Conservation (phyloP, 1,140 invertebrate species). For the Bombyx mori region ASM3026992v2 NC_085116.1:12064501-12065000, state of each 20-base stretch:
- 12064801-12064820: constrained; percentile 64
- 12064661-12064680: constrained; percentile 40
- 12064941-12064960: constrained; percentile 40
- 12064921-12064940: constrained; percentile 62
- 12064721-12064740: constrained; percentile 66
- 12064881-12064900: constrained; percentile 59
- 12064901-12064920: constrained; percentile 66
- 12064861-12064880: constrained; percentile 54
- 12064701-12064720: constrained; percentile 59
- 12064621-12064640: constrained; percentile 27
- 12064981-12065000: constrained; percentile 63
- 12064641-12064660: constrained; percentile 21
- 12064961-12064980: constrained; percentile 62
- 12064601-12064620: constrained; percentile 20
- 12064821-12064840: constrained; percentile 57
- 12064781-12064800: constrained; percentile 71
- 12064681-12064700: constrained; percentile 65
- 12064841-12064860: constrained; percentile 62
- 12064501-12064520: constrained; percentile 38
- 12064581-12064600: constrained; percentile 31
- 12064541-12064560: constrained; percentile 51
- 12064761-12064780: constrained; percentile 30
- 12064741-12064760: constrained; percentile 33
- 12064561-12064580: constrained; percentile 39
- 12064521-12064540: constrained; percentile 41